Percentiles rank a stretch among this genome's conserved stretches.
These are phyloP conservation scores for Alloplasta piceator DNA, from an alignment of 2,888 invertebrate species.

Conservation along the genomic window DNA sequence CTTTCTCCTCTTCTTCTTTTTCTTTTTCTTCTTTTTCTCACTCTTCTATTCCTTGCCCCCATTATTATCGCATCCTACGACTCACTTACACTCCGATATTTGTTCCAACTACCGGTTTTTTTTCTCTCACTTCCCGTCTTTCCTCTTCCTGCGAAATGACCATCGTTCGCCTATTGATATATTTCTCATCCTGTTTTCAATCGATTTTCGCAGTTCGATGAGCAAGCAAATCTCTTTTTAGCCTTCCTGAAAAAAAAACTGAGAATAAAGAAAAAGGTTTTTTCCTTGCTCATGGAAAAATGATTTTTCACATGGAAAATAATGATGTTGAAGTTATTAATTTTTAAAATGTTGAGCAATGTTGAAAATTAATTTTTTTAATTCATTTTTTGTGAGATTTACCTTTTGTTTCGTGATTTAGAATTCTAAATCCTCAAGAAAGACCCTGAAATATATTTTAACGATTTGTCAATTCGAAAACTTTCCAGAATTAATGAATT, in stretches of 20 bases:
- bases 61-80: slow-evolving; percentile 60
- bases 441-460: too few species aligned
- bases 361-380: too few species aligned
- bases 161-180: slow-evolving; percentile 19
- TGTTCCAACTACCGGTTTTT: slow-evolving; percentile 48
- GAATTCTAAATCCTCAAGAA: too few species aligned
- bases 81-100: slow-evolving; percentile 50
- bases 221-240: slow-evolving; percentile 1
- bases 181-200: slow-evolving; percentile 41
- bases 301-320: too few species aligned
- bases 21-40: slow-evolving; percentile 23
- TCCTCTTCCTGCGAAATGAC: slow-evolving; percentile 13
- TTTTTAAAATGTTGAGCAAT: too few species aligned
- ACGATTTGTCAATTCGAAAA: too few species aligned
- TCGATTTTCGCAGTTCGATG: slow-evolving; percentile 25
- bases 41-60: slow-evolving; percentile 33
- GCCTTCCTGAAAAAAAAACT: not conserved
- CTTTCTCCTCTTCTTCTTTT: slow-evolving; percentile 31
- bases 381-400: too few species aligned
- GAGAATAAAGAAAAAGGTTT: slow-evolving; percentile 2
- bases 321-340: too few species aligned
- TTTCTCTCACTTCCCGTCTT: slow-evolving; percentile 31
- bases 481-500: too few species aligned
- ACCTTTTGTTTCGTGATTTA: too few species aligned
- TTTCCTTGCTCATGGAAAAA: too few species aligned